Conservation (phyloP, 2,797 vertebrate genomes). For the Catostomus latipinnis region DNA sequence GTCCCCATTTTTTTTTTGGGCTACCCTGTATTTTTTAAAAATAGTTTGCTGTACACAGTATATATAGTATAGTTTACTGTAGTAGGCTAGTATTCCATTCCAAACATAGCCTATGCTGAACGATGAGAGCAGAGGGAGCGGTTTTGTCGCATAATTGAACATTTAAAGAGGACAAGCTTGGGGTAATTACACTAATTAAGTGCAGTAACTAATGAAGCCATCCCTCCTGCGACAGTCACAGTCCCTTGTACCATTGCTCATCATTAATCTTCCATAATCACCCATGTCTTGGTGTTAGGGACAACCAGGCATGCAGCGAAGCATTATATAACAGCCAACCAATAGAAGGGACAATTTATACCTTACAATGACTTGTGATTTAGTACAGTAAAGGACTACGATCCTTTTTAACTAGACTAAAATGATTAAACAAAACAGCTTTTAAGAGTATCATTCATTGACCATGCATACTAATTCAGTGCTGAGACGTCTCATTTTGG, state of each 20-base stretch:
- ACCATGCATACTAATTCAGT: constrained; percentile 12
- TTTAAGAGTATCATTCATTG: constrained; percentile 4
- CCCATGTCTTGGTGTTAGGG: constrained; percentile 52
- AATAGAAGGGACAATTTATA: constrained; percentile 11
- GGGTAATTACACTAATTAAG: constrained; percentile 76
- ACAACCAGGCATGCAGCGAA: constrained; percentile 30
- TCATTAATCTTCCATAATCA: constrained; percentile 76
- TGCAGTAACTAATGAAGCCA: constrained; percentile 70
- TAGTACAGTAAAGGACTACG: constrained; percentile 4
- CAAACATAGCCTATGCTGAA: constrained; percentile 12
- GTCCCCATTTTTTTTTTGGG: too few species aligned
- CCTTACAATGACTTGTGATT: constrained; percentile 13
- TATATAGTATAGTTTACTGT: neutral
- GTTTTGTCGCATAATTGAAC: constrained; percentile 61
- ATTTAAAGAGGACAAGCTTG: constrained; percentile 74
- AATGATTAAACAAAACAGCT: constrained; percentile 19
- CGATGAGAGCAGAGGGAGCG: constrained; percentile 52
- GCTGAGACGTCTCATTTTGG: neutral
- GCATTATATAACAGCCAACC: constrained; percentile 24
- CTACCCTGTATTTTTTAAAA: too few species aligned
- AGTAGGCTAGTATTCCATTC: neutral
- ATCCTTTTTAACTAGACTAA: constrained; percentile 8
- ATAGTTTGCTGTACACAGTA: too few species aligned
- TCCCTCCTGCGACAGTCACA: constrained; percentile 60
- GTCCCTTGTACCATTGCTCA: constrained; percentile 68